Percentiles rank a stretch among this genome's conserved stretches.
Conservation (phyloP, 2,888 invertebrate genomes). For the Luperina testacea region DNA sequence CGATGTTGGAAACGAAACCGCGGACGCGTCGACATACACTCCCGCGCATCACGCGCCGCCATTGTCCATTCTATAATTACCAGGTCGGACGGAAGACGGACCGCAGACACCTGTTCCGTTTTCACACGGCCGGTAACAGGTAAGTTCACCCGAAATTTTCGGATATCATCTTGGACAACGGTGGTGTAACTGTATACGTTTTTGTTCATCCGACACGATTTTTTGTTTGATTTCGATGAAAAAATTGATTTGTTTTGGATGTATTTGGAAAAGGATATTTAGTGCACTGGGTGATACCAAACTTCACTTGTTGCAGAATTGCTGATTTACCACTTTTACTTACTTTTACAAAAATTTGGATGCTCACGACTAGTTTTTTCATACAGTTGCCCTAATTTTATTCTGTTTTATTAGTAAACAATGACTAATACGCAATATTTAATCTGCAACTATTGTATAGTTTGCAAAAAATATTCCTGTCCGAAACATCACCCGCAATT, state of each 20-base stretch:
- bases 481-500: slow-evolving; percentile 82
- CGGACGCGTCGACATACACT: slow-evolving; percentile 69
- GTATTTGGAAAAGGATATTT: slow-evolving; percentile 6
- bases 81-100: slow-evolving; percentile 78
- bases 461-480: slow-evolving; percentile 64
- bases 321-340: not conserved
- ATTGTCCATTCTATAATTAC: slow-evolving; percentile 87
- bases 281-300: not conserved
- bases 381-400: not conserved
- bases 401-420: not conserved
- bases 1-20: slow-evolving; percentile 62
- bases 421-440: slow-evolving; percentile 37
- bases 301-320: not conserved
- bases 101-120: slow-evolving; percentile 87
- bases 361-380: not conserved
- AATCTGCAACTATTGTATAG: slow-evolving; percentile 30
- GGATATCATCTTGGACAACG: slow-evolving; percentile 76
- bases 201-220: slow-evolving; percentile 78
- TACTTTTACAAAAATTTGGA: not conserved
- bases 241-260: slow-evolving; percentile 4
- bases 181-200: slow-evolving; percentile 81
- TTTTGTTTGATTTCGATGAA: slow-evolving; percentile 49
- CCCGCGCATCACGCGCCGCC: slow-evolving; percentile 82
- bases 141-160: slow-evolving; percentile 76
- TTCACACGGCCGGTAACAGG: slow-evolving; percentile 88